phyloP scores from a whole-genome alignment of 2,888 invertebrate genomes.

The Ypsolopha scabrella region DNA sequence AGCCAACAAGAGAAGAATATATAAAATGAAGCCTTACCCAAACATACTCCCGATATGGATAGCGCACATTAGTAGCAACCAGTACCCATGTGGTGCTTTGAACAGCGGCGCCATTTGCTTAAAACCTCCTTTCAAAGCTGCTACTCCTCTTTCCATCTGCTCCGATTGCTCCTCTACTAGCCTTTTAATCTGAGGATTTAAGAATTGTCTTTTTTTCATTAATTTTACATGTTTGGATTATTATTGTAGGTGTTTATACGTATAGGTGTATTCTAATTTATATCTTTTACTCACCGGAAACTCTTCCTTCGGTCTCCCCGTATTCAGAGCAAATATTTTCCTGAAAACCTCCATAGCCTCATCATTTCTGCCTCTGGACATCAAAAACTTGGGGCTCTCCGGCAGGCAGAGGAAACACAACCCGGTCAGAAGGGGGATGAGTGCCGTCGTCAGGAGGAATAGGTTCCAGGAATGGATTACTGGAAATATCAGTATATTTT shows the following conservation, averaged over 20 bases:
- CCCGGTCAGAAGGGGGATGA: conserved; percentile 77
- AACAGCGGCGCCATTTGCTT: conserved; percentile 76
- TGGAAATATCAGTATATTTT: conserved; percentile 17
- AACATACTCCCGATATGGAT: conserved; percentile 52
- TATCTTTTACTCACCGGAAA: conserved; percentile 72
- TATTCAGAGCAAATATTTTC: conserved; percentile 75
- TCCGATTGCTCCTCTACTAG: conserved; percentile 47
- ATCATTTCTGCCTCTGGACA: conserved; percentile 75
- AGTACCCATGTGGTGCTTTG: conserved; percentile 68
- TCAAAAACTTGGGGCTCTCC: conserved; percentile 84
- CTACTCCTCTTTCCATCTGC: conserved; percentile 42
- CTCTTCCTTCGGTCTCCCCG: conserved; percentile 67
- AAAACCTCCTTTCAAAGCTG: conserved; percentile 69
- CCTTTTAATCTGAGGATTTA: conserved; percentile 38
- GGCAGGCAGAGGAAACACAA: conserved; percentile 72
- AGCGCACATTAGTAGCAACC: conserved; percentile 72
- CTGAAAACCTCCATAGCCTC: conserved; percentile 75
- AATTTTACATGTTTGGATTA: too few species aligned
- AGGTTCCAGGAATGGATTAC: conserved; percentile 74
- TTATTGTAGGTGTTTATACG: too few species aligned
- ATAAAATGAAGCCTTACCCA: conserved; percentile 28
- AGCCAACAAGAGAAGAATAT: too few species aligned
- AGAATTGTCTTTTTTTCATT: background rate
- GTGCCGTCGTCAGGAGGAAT: conserved; percentile 67
- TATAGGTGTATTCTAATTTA: too few species aligned